Percentiles rank a stretch among this genome's conserved stretches.
phyloP scores from a whole-genome alignment of 2,888 invertebrate genomes.

The Dryobota labecula region DNA sequence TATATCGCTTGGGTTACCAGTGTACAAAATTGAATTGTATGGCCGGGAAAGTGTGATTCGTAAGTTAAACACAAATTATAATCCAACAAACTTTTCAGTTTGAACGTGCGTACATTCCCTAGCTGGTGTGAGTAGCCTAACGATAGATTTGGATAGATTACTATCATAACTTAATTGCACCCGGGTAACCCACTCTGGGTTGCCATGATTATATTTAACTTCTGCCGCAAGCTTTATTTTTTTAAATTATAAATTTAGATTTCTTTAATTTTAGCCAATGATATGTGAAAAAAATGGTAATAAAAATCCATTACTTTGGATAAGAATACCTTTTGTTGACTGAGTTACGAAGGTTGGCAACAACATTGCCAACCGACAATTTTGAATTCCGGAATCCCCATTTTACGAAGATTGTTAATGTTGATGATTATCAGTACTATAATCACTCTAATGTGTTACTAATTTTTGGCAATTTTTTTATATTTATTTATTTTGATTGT shows the following conservation, averaged over 20 bases:
- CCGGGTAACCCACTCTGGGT: too few species aligned
- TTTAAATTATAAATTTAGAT: too few species aligned
- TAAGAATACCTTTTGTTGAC: not conserved
- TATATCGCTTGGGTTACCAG: conserved; percentile 12
- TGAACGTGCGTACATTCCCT: not conserved
- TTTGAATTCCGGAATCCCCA: not conserved
- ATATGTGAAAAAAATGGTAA: not conserved
- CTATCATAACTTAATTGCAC: not conserved
- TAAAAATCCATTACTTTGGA: not conserved
- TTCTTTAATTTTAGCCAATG: too few species aligned
- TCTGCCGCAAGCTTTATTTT: not conserved
- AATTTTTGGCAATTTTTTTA: too few species aligned
- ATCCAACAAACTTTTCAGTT: not conserved
- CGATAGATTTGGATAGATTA: not conserved
- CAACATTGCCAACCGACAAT: not conserved
- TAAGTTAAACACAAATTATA: not conserved
- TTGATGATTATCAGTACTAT: too few species aligned
- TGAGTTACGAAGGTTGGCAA: not conserved
- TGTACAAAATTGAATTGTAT: conserved; percentile 2
- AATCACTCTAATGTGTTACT: not conserved
- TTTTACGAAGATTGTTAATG: not conserved
- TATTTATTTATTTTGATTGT: not conserved
- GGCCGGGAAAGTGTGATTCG: not conserved
- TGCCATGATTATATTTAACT: not conserved
- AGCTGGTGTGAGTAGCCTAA: not conserved